These are phyloP conservation scores for Manis javanica DNA, from an alignment of 2,797 vertebrate species.

Conservation along the genomic window DNA sequence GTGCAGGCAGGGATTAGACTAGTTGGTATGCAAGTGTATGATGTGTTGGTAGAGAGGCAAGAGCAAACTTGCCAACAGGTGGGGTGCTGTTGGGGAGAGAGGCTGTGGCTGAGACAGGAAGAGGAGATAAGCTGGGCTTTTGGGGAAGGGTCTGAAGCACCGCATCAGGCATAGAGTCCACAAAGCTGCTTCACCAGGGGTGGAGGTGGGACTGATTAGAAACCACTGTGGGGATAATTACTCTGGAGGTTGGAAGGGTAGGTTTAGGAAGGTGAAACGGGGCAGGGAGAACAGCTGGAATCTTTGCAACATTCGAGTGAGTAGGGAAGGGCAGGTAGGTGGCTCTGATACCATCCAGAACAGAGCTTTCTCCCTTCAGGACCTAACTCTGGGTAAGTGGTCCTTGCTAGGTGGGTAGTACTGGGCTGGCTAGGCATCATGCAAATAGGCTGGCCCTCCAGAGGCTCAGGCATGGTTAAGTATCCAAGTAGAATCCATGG, in stretches of 20 bases:
- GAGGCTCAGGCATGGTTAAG: neutral
- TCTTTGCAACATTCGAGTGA: neutral
- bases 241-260: neutral
- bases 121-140: neutral
- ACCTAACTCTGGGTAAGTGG: neutral
- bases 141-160: neutral
- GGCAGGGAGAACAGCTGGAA: neutral
- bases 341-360: neutral
- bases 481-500: neutral
- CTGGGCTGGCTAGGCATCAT: neutral
- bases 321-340: neutral
- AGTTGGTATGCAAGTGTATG: neutral
- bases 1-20: neutral
- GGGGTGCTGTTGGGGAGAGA: neutral
- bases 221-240: neutral
- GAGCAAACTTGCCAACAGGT: neutral
- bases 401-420: neutral
- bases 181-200: neutral
- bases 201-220: neutral
- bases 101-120: neutral
- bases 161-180: neutral
- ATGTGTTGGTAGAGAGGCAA: neutral
- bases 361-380: neutral
- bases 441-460: neutral
- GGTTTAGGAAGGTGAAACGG: neutral